Evolutionary conservation across 2,888 invertebrate species (phyloP).

Genomic region (Callyntrura guangdongensis): DNA sequence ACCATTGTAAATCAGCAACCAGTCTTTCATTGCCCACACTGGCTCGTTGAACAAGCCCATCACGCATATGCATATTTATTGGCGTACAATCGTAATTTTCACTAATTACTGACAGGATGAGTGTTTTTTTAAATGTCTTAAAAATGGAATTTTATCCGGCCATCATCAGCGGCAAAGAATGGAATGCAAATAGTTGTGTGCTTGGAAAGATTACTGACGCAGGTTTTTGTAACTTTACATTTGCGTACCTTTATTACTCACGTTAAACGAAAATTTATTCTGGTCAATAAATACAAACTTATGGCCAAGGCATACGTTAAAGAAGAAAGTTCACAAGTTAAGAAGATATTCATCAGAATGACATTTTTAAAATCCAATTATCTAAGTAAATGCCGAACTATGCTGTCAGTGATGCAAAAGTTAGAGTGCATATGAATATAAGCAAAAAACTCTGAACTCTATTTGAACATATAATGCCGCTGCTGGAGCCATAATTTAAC

Average conservation of each 20-base stretch:
- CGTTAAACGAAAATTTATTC: no score
- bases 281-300: no score
- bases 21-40: background rate
- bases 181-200: background rate
- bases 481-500: background rate
- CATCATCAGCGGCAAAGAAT: background rate
- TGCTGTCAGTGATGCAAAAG: background rate
- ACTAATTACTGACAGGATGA: constrained; percentile 7
- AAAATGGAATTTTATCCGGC: background rate
- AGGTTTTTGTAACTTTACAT: no score
- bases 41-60: no score
- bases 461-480: no score
- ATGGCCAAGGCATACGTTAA: no score
- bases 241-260: no score
- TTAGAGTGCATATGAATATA: no score
- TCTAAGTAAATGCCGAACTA: background rate
- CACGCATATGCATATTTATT: background rate
- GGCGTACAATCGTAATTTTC: no score
- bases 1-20: background rate
- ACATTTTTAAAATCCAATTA: background rate
- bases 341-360: background rate
- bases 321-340: background rate
- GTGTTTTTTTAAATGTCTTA: background rate
- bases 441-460: no score
- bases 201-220: no score